Evolutionary conservation across 2,888 invertebrate genomes (phyloP).

Genomic region (Tribolium freemani): DNA sequence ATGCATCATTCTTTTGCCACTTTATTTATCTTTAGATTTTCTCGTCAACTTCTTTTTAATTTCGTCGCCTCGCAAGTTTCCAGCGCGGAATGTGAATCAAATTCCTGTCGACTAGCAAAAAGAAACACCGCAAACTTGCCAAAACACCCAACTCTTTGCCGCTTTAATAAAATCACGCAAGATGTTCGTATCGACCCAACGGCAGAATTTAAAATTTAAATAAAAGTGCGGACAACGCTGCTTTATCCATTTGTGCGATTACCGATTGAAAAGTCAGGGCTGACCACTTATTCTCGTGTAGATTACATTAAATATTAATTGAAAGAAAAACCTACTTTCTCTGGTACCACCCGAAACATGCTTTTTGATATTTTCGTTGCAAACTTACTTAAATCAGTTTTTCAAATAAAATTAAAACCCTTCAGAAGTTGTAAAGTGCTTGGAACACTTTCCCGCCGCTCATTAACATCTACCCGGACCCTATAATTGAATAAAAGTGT

Average conservation of each 20-base stretch:
- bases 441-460: conserved; percentile 48
- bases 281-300: too few species aligned
- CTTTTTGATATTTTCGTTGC: conserved; percentile 50
- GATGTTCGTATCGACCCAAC: neutral
- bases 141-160: too few species aligned
- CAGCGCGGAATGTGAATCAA: conserved; percentile 18
- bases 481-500: conserved; percentile 53
- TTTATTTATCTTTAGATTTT: conserved; percentile 43
- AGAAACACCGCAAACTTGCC: conserved; percentile 40
- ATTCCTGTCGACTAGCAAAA: conserved; percentile 2
- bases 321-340: too few species aligned
- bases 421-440: conserved; percentile 48
- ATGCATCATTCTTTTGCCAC: conserved; percentile 51
- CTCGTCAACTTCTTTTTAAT: conserved; percentile 27
- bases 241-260: too few species aligned
- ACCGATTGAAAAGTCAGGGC: conserved; percentile 15
- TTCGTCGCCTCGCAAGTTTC: conserved; percentile 20
- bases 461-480: conserved; percentile 50
- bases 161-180: neutral
- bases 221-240: neutral
- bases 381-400: conserved; percentile 51
- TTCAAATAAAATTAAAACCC: conserved; percentile 54
- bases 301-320: too few species aligned
- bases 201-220: neutral
- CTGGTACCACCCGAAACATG: too few species aligned